phyloP scores from a whole-genome alignment of 2,797 vertebrate species.

The Melanotaenia boesemani region DNA sequence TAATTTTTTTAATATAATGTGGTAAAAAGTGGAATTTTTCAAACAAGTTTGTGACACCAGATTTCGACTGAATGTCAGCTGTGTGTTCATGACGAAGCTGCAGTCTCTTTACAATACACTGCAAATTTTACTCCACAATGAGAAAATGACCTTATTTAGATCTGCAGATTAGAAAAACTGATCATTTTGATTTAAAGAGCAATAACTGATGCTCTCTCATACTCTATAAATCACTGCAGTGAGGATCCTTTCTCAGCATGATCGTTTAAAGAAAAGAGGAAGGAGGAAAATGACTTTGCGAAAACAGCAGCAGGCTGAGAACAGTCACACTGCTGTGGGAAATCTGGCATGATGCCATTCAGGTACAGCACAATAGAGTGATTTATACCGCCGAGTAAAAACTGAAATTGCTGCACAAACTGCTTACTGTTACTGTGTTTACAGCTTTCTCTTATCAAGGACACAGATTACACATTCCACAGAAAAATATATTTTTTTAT shows the following conservation, averaged over 20 bases:
- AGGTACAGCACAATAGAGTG: constrained; percentile 3
- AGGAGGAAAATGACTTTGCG: constrained; percentile 16
- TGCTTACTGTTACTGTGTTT: constrained; percentile 8
- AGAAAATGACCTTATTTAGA: constrained; percentile 29
- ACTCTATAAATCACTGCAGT: background rate
- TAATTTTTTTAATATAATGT: background rate
- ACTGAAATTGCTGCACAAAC: constrained; percentile 13
- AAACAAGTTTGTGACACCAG: constrained; percentile 4
- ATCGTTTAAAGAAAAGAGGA: background rate
- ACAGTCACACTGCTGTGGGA: constrained; percentile 25
- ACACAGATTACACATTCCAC: background rate
- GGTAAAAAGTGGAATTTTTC: background rate
- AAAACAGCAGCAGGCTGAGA: constrained; percentile 20
- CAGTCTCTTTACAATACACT: background rate
- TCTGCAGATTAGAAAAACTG: constrained; percentile 3
- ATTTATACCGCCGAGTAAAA: constrained; percentile 6
- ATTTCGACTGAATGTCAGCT: background rate
- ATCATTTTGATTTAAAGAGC: constrained; percentile 3
- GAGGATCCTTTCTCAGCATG: background rate
- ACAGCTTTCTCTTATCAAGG: background rate
- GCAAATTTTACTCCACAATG: background rate
- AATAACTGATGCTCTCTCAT: constrained; percentile 2
- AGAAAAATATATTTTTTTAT: background rate
- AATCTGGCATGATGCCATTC: constrained; percentile 13
- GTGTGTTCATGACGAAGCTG: constrained; percentile 1